These are phyloP conservation scores for Eumeta japonica DNA, from an alignment of 1,140 invertebrate genomes.

Conservation along the genomic window DNA sequence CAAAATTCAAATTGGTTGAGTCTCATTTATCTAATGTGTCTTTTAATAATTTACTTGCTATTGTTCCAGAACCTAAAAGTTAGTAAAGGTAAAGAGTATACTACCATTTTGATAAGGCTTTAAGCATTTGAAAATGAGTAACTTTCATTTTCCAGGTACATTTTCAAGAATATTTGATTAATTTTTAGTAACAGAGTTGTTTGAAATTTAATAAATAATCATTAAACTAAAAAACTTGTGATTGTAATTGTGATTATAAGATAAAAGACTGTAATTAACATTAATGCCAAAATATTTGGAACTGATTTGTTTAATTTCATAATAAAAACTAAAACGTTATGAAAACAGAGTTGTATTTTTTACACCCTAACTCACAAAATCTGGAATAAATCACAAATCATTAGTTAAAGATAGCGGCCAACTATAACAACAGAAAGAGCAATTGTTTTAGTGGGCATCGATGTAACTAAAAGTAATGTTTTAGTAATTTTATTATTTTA, in stretches of 20 bases:
- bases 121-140: neutral
- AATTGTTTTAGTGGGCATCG: no score
- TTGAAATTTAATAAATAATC: neutral
- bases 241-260: conserved; percentile 1
- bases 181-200: neutral
- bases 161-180: conserved; percentile 1
- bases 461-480: no score
- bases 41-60: conserved; percentile 1
- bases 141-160: neutral
- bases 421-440: no score
- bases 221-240: neutral
- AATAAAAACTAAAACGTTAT: conserved; percentile 1
- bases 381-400: no score
- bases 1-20: no score
- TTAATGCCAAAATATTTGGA: conserved; percentile 1
- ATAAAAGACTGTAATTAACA: conserved; percentile 1
- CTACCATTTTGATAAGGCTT: neutral
- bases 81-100: neutral
- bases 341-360: neutral
- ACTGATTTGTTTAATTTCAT: neutral
- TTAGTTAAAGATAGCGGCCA: no score
- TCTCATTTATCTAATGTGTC: neutral
- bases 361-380: conserved; percentile 1
- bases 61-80: neutral
- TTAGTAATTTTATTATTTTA: no score